phyloP scores from a whole-genome alignment of 2,113 vertebrate species.

The Seriola aureovittata region DNA sequence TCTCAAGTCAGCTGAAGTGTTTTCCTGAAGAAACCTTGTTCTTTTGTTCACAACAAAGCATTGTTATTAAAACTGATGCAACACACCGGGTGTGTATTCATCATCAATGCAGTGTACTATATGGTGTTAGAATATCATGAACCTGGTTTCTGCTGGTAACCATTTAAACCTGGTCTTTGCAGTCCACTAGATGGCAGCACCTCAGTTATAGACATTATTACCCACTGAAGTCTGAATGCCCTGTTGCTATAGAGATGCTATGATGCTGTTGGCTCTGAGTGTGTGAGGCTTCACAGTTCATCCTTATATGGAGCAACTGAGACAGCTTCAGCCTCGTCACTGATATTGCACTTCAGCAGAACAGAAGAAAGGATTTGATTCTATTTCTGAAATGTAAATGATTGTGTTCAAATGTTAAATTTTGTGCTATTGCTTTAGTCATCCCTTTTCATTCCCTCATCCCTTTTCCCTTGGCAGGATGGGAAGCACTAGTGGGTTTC shows the following conservation, averaged over 20 bases:
- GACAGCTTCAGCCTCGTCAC: conserved; percentile 30
- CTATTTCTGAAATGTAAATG: conserved; percentile 50
- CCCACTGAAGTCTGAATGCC: conserved; percentile 11
- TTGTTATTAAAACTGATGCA: neutral
- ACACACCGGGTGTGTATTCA: neutral
- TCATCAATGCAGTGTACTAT: neutral
- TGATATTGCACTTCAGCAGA: conserved; percentile 44
- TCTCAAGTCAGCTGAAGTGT: conserved; percentile 27
- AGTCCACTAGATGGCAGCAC: conserved; percentile 74
- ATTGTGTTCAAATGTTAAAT: conserved; percentile 30
- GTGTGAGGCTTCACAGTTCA: conserved; percentile 35
- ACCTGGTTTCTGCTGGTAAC: neutral
- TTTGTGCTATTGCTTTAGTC: conserved; percentile 1
- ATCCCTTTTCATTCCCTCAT: conserved; percentile 10
- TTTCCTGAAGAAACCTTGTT: conserved; percentile 24
- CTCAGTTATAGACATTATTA: conserved; percentile 15
- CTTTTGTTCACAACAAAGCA: conserved; percentile 8
- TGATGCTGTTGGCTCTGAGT: conserved; percentile 65
- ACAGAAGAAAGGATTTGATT: conserved; percentile 15
- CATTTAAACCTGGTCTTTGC: neutral
- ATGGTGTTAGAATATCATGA: neutral
- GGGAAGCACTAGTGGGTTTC: conserved; percentile 19
- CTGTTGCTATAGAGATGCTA: conserved; percentile 74
- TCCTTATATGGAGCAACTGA: conserved; percentile 70
- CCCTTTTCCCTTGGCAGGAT: neutral